phyloP scores from a whole-genome alignment of 2,113 vertebrate species.

The Tonatia bakeri region DNA sequence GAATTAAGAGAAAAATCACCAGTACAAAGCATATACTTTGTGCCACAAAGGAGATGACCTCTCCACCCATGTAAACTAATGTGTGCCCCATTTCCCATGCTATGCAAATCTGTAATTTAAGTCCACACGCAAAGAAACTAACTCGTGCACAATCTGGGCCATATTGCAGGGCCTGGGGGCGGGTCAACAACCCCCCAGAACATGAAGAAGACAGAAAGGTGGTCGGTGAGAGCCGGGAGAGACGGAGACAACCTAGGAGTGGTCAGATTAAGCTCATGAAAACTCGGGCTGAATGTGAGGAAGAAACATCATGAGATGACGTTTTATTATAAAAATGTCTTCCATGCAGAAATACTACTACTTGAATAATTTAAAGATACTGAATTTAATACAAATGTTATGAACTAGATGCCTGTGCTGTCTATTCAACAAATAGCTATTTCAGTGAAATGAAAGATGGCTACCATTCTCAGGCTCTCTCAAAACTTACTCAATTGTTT shows the following conservation, averaged over 20 bases:
- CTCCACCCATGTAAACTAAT: background rate
- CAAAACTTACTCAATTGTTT: background rate
- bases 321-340: background rate
- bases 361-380: background rate
- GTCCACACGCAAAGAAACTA: background rate
- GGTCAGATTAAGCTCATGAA: background rate
- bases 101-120: background rate
- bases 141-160: background rate
- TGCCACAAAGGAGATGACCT: background rate
- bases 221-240: background rate
- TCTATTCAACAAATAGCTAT: background rate
- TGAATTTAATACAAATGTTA: background rate
- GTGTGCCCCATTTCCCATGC: background rate
- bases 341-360: background rate
- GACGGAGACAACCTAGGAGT: background rate
- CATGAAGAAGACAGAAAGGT: background rate
- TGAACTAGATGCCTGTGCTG: background rate
- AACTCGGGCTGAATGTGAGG: background rate
- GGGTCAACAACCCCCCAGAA: background rate
- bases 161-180: fast-evolving
- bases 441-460: background rate
- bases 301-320: background rate
- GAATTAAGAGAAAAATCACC: background rate
- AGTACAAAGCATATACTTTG: background rate
- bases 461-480: background rate